Percentiles rank a stretch among this genome's conserved stretches.
phyloP scores from a whole-genome alignment of 2,797 vertebrate genomes.

The Danio albolineatus region DNA sequence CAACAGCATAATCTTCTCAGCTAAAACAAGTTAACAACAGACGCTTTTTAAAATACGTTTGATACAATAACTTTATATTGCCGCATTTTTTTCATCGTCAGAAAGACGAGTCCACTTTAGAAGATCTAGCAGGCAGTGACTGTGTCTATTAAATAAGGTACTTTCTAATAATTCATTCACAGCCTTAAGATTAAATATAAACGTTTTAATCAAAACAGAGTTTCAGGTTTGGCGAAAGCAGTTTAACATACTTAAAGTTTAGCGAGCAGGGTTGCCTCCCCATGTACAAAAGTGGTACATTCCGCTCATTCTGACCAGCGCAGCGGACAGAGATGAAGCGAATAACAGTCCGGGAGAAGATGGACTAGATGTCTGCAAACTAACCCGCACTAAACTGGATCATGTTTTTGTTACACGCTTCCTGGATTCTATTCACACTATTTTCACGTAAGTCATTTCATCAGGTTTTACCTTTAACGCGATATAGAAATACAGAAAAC shows the following conservation, averaged over 20 bases:
- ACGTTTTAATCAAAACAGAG: background rate
- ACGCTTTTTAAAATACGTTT: background rate
- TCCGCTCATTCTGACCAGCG: slow-evolving; percentile 60
- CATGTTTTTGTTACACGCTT: slow-evolving; percentile 70
- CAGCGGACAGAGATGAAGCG: slow-evolving; percentile 49
- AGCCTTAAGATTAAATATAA: background rate
- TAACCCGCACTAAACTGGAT: slow-evolving; percentile 57
- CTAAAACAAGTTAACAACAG: background rate
- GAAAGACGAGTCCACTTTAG: slow-evolving; percentile 25
- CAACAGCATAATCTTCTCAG: background rate
- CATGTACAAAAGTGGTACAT: slow-evolving; percentile 72
- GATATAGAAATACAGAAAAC: background rate
- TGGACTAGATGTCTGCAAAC: slow-evolving; percentile 57
- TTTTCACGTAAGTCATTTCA: slow-evolving; percentile 70
- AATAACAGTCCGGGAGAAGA: slow-evolving; percentile 51
- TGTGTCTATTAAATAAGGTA: background rate
- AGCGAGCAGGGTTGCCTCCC: slow-evolving; percentile 31
- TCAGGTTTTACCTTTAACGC: background rate
- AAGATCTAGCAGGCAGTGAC: background rate
- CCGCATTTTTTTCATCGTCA: too few relatives aligned
- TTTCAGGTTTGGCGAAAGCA: background rate
- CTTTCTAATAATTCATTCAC: background rate
- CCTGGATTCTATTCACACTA: slow-evolving; percentile 68
- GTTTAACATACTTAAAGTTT: background rate
- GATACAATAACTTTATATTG: background rate